Conservation (phyloP, 2,888 invertebrate species). For the Drosophila helvetica region DNA sequence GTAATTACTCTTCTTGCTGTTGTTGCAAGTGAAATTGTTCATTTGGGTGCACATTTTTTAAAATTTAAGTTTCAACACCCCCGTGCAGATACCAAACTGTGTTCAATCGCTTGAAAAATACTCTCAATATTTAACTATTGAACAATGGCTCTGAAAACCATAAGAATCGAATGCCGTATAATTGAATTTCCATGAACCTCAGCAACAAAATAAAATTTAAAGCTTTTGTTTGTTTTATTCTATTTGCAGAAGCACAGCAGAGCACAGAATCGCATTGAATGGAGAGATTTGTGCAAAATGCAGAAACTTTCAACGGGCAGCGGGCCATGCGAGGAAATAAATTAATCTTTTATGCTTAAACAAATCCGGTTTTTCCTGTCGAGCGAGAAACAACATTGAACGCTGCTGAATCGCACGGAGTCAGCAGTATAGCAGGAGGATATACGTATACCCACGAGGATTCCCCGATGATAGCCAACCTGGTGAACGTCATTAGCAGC, state of each 20-base stretch:
- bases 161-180: constrained; percentile 19
- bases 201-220: constrained; percentile 25
- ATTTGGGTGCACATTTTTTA: no score
- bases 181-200: constrained; percentile 5
- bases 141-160: neutral
- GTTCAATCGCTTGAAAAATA: constrained; percentile 26
- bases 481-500: constrained; percentile 38
- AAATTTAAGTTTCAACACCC: neutral
- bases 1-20: neutral
- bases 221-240: constrained; percentile 36
- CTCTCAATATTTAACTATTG: constrained; percentile 7
- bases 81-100: constrained; percentile 16
- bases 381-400: constrained; percentile 13
- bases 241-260: constrained; percentile 53
- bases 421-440: neutral
- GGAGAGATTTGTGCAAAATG: constrained; percentile 37
- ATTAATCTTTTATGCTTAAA: constrained; percentile 62
- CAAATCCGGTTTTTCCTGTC: constrained; percentile 20
- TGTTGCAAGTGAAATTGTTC: no score
- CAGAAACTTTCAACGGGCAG: constrained; percentile 27
- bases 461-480: constrained; percentile 38
- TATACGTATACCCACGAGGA: neutral
- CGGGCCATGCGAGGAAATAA: constrained; percentile 52
- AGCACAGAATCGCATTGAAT: neutral
- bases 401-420: constrained; percentile 1